phyloP scores from a whole-genome alignment of 2,888 invertebrate genomes.

The Nudaria mundana region DNA sequence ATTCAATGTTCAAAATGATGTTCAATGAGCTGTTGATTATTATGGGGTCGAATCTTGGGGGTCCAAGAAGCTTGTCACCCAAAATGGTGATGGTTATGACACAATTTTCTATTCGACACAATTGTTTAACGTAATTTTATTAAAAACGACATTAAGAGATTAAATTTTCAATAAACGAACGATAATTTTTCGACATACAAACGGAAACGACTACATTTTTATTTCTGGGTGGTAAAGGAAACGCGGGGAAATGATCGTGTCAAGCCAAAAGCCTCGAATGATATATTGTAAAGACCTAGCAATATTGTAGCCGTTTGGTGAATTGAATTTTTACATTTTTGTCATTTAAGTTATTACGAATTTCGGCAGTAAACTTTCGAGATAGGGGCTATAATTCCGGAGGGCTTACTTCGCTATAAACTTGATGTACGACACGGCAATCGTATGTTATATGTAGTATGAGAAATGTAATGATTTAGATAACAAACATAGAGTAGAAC shows the following conservation, averaged over 20 bases:
- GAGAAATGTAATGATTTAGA: no score
- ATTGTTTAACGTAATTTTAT: no score
- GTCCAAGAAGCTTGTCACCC: no score
- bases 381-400: background rate
- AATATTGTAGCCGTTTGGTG: conserved; percentile 25
- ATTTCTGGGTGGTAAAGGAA: conserved; percentile 27
- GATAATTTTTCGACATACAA: conserved; percentile 6
- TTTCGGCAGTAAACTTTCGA: background rate
- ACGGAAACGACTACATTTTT: conserved; percentile 25
- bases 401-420: background rate
- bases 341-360: conserved; percentile 16
- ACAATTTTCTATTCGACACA: no score
- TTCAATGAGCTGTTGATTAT: no score
- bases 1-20: no score
- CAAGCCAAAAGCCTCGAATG: conserved; percentile 20
- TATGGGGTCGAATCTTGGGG: no score
- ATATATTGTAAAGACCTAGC: conserved; percentile 23
- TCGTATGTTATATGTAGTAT: no score
- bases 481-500: no score
- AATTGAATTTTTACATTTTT: conserved; percentile 32
- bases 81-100: no score
- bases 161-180: no score
- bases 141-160: no score
- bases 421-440: background rate
- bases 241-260: conserved; percentile 32